Percentiles rank a stretch among this genome's conserved stretches.
These are phyloP conservation scores for Gyrodactylus bullatarudis DNA, from an alignment of 1,140 invertebrate species.

Conservation along the genomic window DNA sequence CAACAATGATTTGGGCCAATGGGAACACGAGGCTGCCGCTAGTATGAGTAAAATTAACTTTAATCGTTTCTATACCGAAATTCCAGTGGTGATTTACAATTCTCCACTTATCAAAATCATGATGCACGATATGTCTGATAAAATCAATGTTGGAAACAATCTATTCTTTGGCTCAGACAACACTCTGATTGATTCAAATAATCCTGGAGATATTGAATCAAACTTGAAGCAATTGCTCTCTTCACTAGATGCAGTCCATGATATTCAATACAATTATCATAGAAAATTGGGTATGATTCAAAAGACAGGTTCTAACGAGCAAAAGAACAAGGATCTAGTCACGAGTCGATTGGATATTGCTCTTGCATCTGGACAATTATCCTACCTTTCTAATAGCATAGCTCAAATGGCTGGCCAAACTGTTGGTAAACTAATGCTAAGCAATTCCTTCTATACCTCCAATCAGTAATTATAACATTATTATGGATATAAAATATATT, in stretches of 20 bases:
- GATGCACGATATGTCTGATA: background rate
- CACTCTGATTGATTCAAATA: background rate
- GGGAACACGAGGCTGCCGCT: background rate
- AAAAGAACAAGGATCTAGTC: background rate
- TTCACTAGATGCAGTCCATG: background rate
- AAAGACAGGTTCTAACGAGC: background rate
- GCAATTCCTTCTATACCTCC: background rate
- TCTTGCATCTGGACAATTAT: background rate
- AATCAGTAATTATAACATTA: too few species aligned
- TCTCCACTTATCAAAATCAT: background rate
- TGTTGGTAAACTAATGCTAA: background rate
- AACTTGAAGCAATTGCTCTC: background rate
- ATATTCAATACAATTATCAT: background rate
- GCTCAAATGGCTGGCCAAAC: background rate
- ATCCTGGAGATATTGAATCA: background rate
- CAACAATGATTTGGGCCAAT: background rate
- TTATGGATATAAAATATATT: too few species aligned
- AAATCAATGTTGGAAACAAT: background rate
- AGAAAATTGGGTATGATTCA: background rate
- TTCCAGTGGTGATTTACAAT: background rate
- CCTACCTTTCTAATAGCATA: background rate
- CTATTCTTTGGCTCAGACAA: background rate
- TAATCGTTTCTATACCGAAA: background rate
- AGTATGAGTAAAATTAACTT: background rate
- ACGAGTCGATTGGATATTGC: background rate